Conservation (phyloP, 2,888 invertebrate genomes). For the Noctua fimbriata region DNA sequence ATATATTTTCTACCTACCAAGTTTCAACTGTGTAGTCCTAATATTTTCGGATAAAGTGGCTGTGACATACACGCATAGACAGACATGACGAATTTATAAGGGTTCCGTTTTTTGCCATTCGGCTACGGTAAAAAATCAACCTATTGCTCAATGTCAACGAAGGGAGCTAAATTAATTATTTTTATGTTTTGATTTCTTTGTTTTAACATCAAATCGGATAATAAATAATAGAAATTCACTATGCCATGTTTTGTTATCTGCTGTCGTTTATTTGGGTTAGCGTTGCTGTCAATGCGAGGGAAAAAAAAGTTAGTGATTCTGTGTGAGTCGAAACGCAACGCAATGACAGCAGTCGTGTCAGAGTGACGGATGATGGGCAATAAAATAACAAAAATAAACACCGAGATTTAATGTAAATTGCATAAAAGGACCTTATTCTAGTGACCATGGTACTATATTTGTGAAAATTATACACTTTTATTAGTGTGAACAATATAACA, state of each 20-base stretch:
- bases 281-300: slow-evolving; percentile 9
- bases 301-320: neutral
- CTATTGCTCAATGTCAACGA: slow-evolving; percentile 9
- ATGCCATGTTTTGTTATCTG: neutral
- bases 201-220: too few species aligned
- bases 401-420: slow-evolving; percentile 1
- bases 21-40: too few species aligned
- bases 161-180: neutral
- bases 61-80: too few species aligned
- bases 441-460: neutral
- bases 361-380: slow-evolving; percentile 61
- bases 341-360: slow-evolving; percentile 59
- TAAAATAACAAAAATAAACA: slow-evolving; percentile 62
- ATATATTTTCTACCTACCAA: too few species aligned
- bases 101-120: too few species aligned
- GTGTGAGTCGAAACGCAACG: slow-evolving; percentile 46
- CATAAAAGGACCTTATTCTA: neutral
- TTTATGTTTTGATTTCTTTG: neutral
- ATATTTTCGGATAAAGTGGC: too few species aligned
- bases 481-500: slow-evolving; percentile 7
- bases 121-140: neutral
- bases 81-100: too few species aligned
- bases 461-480: neutral
- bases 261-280: slow-evolving; percentile 11
- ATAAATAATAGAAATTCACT: neutral